Conservation (phyloP, 1,140 invertebrate genomes). For the Bombus consobrinus region DNA sequence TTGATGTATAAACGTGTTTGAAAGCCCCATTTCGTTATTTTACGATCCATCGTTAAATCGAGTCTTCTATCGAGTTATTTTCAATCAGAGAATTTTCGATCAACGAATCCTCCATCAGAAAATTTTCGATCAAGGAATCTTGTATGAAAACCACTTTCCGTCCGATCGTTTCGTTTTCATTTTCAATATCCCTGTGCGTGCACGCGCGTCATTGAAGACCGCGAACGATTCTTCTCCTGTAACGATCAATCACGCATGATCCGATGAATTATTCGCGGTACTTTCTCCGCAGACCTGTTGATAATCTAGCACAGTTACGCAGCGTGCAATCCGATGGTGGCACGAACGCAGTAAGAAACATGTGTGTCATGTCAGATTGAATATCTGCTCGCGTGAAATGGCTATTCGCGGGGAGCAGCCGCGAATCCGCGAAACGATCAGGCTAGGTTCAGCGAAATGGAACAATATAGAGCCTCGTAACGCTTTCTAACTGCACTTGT, state of each 20-base stretch:
- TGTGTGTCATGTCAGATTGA: constrained; percentile 18
- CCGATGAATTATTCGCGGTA: constrained; percentile 4
- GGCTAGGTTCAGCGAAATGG: constrained; percentile 15
- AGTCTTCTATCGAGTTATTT: background rate
- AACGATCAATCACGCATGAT: constrained; percentile 6
- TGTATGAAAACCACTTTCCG: background rate
- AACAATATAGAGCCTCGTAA: constrained; percentile 2
- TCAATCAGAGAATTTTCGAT: background rate
- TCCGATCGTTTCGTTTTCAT: background rate
- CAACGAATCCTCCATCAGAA: background rate
- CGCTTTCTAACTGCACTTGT: constrained; percentile 26
- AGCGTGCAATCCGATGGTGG: background rate
- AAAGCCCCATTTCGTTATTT: background rate
- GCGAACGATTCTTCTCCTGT: background rate
- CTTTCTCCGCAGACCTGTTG: constrained; percentile 17
- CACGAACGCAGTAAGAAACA: background rate
- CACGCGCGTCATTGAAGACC: background rate
- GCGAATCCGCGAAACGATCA: background rate
- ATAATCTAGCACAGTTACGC: constrained; percentile 12
- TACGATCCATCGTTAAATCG: background rate
- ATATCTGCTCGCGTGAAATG: background rate
- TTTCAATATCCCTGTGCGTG: background rate
- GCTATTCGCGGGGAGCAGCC: background rate
- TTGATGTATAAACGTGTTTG: background rate
- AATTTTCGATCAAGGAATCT: background rate